Conservation (phyloP, 1,140 invertebrate genomes). For the Drosophila burlai region DNA sequence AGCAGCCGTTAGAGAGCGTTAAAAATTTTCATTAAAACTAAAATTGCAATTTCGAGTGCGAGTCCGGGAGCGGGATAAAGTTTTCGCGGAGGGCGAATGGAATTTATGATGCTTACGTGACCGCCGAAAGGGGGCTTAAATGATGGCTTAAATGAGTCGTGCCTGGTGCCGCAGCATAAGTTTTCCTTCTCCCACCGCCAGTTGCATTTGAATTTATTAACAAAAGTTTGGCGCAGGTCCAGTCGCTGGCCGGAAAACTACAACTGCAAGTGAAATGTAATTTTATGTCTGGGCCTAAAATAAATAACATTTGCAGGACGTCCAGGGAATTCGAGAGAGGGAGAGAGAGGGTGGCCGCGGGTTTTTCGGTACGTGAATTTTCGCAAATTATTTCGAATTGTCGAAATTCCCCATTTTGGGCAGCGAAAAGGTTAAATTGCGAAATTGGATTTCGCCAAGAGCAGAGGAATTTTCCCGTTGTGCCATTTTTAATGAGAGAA, state of each 20-base stretch:
- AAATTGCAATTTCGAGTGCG: conserved; percentile 60
- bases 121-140: conserved; percentile 62
- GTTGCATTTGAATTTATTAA: conserved; percentile 74
- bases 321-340: background rate
- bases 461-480: conserved; percentile 12
- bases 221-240: conserved; percentile 65
- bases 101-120: conserved; percentile 72
- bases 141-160: conserved; percentile 72
- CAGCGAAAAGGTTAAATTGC: conserved; percentile 32
- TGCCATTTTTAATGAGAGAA: conserved; percentile 9
- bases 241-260: conserved; percentile 37
- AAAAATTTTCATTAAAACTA: conserved; percentile 74
- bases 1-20: conserved; percentile 29
- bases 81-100: conserved; percentile 15
- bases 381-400: conserved; percentile 42
- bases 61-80: conserved; percentile 10
- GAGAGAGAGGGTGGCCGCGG: background rate
- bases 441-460: conserved; percentile 26
- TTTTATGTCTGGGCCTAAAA: conserved; percentile 61
- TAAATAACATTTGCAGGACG: conserved; percentile 49
- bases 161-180: conserved; percentile 51
- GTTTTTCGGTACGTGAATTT: conserved; percentile 26
- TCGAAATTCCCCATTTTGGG: conserved; percentile 31
- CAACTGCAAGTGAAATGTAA: conserved; percentile 61
- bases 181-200: conserved; percentile 18